Conservation (phyloP, 2,888 invertebrate species). For the Campaea margaritaria region DNA sequence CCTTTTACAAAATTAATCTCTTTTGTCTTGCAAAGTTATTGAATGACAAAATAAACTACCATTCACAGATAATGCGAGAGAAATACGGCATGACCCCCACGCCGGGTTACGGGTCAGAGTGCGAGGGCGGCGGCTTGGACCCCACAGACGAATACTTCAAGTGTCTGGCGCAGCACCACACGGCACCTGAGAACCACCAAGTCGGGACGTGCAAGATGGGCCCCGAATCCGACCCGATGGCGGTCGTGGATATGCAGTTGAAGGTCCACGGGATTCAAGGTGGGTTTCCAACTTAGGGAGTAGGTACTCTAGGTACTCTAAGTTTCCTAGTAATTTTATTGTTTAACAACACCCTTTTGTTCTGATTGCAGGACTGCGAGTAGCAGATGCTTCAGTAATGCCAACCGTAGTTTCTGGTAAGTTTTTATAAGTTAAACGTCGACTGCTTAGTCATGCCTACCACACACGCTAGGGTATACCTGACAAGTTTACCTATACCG, state of each 20-base stretch:
- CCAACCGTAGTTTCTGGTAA: conserved; percentile 80
- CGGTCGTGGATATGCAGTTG: conserved; percentile 90
- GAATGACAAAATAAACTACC: too few relatives aligned
- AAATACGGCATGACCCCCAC: conserved; percentile 85
- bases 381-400: conserved; percentile 87
- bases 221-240: conserved; percentile 87
- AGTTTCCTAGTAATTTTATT: too few relatives aligned
- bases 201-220: conserved; percentile 94
- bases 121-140: conserved; percentile 71
- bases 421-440: conserved; percentile 20
- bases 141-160: conserved; percentile 90
- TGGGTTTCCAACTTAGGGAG: conserved; percentile 43
- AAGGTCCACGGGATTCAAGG: conserved; percentile 87
- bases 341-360: background rate
- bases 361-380: conserved; percentile 75
- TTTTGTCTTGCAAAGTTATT: too few relatives aligned
- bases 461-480: too few relatives aligned
- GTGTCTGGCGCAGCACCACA: conserved; percentile 88
- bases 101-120: conserved; percentile 77
- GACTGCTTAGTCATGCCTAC: too few relatives aligned
- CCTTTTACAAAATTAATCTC: too few relatives aligned
- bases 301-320: too few relatives aligned
- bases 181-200: conserved; percentile 93
- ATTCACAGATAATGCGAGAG: conserved; percentile 73
- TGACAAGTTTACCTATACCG: too few relatives aligned